These are phyloP conservation scores for Larimichthys crocea DNA, from an alignment of 2,113 vertebrate species.

Conservation along the genomic window DNA sequence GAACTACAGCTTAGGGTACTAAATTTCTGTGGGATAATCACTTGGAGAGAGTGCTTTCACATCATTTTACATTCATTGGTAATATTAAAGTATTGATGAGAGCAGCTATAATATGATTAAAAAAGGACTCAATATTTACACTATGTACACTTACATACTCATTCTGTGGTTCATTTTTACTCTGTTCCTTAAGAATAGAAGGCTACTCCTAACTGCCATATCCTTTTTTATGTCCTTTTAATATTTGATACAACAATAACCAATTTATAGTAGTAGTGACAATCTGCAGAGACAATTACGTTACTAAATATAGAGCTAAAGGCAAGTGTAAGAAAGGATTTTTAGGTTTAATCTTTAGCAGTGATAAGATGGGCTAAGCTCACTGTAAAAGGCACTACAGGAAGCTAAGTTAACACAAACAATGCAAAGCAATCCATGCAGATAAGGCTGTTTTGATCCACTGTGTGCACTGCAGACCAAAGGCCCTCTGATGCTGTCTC, in stretches of 20 bases:
- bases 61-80: neutral
- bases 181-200: neutral
- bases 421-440: conserved; percentile 3
- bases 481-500: conserved; percentile 50
- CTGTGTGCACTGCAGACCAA: conserved; percentile 49
- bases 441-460: conserved; percentile 61
- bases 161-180: neutral
- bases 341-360: conserved; percentile 6
- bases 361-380: conserved; percentile 30
- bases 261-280: neutral
- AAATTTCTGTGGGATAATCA: neutral
- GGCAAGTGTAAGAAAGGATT: neutral
- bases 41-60: neutral
- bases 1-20: neutral
- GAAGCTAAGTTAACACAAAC: conserved; percentile 60
- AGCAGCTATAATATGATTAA: too few species aligned
- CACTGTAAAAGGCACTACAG: conserved; percentile 10
- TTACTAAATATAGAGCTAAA: too few species aligned
- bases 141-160: neutral
- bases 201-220: too few species aligned
- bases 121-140: neutral
- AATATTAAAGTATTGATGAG: neutral
- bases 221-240: neutral
- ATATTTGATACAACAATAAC: neutral
- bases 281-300: neutral